Base-by-base conservation (phyloP, 2,888 invertebrate genomes). In the Podotricha telesiphe region DNA sequence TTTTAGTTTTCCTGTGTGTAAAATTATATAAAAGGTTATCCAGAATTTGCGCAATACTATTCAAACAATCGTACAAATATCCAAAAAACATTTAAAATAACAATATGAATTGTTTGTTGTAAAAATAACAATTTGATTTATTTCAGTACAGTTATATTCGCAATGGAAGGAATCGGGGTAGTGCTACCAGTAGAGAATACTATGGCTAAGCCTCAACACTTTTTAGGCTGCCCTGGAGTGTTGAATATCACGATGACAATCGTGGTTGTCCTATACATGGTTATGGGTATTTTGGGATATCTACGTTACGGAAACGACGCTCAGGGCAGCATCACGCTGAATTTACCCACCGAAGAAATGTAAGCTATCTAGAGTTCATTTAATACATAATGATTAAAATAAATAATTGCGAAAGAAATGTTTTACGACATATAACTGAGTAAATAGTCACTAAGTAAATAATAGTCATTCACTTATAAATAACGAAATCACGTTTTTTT, bases 101-200 rank as follows among this genome's bases (percentile, higher is more conserved):
- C 28, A 28, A 28, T 6, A 28, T 2, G 28, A 28, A 28, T 28
- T 6, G 6, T 28, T 28, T 28, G 2, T 28, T 13, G 22, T 15
- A 51, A 22, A 53, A 58, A 42, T 58, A n/a, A 58, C 17, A 61
- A 48, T 34, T 22, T 66, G 20, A 53, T 73, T 37, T 73, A 65
- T 73, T 93, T 74, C 85, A 94, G 99, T 74, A 99, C 98, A 68
- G 99, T 98, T 53, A 96, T 99, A 82, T 99, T 98, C 84, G 98
- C 99, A 15, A 99, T 99, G 95, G 99, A 99, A 91, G 98, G 98
- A 58, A 99, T 99, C 75, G 97, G 97, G 67, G 96, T 96, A 66
- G 97, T 99, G 1, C 94, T 99, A 84, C 99, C 99, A 0, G 95
- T 99, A 65, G 98, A 98, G 86, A 98, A 98, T 83, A 95, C 96